A percentile compares a stretch with the other conserved stretches of the same genome.
Evolutionary conservation across 2,888 invertebrate genomes (phyloP).

Genomic region (Lucinisca nassula): DNA sequence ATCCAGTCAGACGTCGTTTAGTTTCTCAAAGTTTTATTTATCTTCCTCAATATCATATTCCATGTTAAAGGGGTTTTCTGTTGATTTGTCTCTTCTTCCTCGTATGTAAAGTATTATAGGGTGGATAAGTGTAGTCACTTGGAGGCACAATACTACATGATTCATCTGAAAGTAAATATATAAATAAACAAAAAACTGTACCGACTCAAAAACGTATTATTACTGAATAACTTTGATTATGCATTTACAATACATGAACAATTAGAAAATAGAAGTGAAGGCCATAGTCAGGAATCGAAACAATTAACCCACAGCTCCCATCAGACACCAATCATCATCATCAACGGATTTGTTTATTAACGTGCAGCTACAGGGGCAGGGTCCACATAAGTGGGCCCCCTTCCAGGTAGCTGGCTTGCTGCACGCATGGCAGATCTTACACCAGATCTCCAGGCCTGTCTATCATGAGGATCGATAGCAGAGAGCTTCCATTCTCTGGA

Average conservation of each 20-base stretch:
- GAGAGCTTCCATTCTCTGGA: no score
- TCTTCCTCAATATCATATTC: not conserved
- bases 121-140: slow-evolving; percentile 56
- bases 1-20: no score
- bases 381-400: no score
- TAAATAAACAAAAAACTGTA: not conserved
- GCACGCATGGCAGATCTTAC: no score
- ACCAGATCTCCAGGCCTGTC: no score
- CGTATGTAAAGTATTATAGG: slow-evolving; percentile 50
- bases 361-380: no score
- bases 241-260: not conserved
- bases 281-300: not conserved
- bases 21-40: not conserved
- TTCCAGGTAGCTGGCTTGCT: no score
- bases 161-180: slow-evolving; percentile 51
- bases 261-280: not conserved
- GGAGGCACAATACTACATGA: slow-evolving; percentile 49
- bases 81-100: slow-evolving; percentile 28
- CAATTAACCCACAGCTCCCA: not conserved
- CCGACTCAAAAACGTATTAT: not conserved
- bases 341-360: no score
- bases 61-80: not conserved
- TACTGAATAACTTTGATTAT: not conserved
- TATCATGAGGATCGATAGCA: no score
- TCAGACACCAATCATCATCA: no score